phyloP scores from a whole-genome alignment of 2,888 invertebrate genomes.

The Apamea monoglypha region DNA sequence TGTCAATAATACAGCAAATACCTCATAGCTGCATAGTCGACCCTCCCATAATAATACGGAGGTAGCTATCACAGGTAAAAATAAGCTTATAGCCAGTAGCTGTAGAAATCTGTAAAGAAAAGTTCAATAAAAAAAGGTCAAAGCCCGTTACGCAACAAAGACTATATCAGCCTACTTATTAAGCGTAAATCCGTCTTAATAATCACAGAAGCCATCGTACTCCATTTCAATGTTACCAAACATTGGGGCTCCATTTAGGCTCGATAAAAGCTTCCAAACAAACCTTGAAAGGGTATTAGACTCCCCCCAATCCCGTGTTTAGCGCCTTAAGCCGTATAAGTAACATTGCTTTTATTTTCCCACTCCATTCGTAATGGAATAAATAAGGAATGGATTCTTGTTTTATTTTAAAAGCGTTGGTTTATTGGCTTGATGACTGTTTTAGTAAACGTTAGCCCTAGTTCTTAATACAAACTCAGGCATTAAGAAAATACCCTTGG shows the following conservation, averaged over 20 bases:
- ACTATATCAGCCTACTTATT: constrained; percentile 2
- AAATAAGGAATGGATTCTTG: constrained; percentile 31
- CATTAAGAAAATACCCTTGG: neutral
- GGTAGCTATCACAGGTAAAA: too few species aligned
- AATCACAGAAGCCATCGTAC: constrained; percentile 22
- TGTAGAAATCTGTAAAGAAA: neutral
- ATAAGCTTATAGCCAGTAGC: too few species aligned
- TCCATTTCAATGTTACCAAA: constrained; percentile 47
- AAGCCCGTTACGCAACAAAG: neutral
- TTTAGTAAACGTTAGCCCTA: constrained; percentile 4
- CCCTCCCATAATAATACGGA: neutral
- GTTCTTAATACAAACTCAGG: neutral
- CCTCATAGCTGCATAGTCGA: neutral
- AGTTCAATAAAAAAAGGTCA: neutral
- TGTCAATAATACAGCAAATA: neutral
- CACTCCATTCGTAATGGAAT: constrained; percentile 44
- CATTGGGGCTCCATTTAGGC: constrained; percentile 53
- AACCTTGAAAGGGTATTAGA: constrained; percentile 67
- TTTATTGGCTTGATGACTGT: neutral
- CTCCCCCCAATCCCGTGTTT: constrained; percentile 59
- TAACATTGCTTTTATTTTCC: constrained; percentile 61
- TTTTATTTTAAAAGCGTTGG: constrained; percentile 31
- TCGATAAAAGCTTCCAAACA: constrained; percentile 65
- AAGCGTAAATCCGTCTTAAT: constrained; percentile 6
- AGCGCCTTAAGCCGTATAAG: constrained; percentile 63